Base-by-base conservation (phyloP, 1,140 invertebrate genomes). In the Vollenhovia emeryi region DNA sequence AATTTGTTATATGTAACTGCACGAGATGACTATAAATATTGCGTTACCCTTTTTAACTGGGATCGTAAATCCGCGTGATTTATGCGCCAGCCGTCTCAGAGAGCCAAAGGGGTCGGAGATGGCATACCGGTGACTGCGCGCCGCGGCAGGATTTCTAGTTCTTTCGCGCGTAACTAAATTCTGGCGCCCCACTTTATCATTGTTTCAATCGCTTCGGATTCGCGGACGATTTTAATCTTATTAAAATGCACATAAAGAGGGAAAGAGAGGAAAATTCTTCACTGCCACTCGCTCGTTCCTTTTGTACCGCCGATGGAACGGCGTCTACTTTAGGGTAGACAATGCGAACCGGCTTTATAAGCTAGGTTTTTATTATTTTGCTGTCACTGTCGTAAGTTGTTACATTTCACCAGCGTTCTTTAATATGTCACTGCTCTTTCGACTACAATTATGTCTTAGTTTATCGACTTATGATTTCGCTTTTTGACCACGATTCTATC, bases 1-100 rank as follows among this genome's bases (percentile, higher is more conserved):
- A 95, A 95, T 95, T 95, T 94, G 94, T 94, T 95, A 94, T 92
- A 92, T 93, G 94, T 94, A 94, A 94, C 94, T 94, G 92, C 88
- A 89, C 92, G 92, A 94, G 93, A 93, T 93, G 92, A 92, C 94
- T 93, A 94, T 95, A 95, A 94, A 95, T 95, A 94, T 94, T 92
- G 91, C 92, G 91, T 93, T 94, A 93, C 91, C 92, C 92, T 94
- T 94, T 94, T 93, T 92, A 94, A 93, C 92, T 87, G 92, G 89
- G 92, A 93, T 92, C 93, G 93, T 95, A 95, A 95, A 95, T 95
- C 92, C 91, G 88, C 59, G 89, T 94, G 92, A 95, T 95, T 95
- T 95, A 95, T 92, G 86, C 87, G 76, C 87, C 68, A 60, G 73
- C 87, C 88, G 90, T 87, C 89, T 88, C 88, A 90, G 87, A 90